A percentile compares a stretch with the other conserved stretches of the same genome.
These are phyloP conservation scores for Tyrophagus putrescentiae DNA, from an alignment of 1,140 invertebrate genomes.

Conservation along the genomic window DNA sequence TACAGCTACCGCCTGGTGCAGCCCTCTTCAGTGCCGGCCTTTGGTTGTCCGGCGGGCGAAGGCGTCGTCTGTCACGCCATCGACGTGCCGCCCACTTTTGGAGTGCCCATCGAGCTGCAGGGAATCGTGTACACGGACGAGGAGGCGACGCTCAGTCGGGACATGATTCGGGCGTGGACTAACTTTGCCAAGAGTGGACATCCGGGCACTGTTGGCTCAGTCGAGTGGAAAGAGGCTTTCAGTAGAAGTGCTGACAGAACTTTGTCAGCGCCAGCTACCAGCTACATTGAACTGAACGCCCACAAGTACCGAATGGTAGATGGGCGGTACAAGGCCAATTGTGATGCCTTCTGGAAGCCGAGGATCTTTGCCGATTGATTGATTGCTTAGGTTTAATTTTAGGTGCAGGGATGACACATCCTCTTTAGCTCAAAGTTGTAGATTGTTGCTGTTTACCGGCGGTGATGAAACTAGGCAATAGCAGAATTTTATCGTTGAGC, in stretches of 20 bases:
- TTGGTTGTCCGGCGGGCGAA: neutral
- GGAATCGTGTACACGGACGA: neutral
- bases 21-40: neutral
- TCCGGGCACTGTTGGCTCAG: neutral
- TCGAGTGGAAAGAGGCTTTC: neutral
- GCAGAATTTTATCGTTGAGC: too few relatives aligned
- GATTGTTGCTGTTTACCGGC: too few relatives aligned
- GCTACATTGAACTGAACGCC: neutral
- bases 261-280: neutral
- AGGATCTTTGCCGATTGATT: neutral
- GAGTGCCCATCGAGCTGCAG: neutral
- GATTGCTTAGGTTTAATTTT: too few relatives aligned
- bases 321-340: neutral
- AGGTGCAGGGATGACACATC: too few relatives aligned
- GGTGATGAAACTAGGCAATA: too few relatives aligned
- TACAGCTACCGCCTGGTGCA: conserved; percentile 2
- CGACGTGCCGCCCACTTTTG: neutral
- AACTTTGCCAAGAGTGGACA: conserved; percentile 1
- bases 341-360: neutral
- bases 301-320: neutral
- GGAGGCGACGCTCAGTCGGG: neutral
- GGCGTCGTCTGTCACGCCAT: neutral
- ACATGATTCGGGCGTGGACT: neutral
- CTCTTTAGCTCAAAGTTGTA: too few relatives aligned
- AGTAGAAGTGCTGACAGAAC: neutral